Evolutionary conservation across 2,888 invertebrate genomes (phyloP).

Genomic region (Tenthredo distinguenda): DNA sequence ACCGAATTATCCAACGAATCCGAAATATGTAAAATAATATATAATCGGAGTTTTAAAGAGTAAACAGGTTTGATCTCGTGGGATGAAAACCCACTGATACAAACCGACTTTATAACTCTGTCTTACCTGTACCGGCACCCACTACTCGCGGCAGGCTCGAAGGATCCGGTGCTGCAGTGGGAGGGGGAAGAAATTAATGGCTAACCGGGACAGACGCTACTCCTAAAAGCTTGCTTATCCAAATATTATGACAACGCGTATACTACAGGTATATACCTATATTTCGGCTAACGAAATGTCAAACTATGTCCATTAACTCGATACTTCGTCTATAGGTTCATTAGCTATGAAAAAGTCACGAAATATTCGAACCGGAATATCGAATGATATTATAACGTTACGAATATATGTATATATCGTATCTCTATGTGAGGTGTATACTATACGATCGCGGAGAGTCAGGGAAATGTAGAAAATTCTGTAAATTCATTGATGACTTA

Average conservation of each 20-base stretch:
- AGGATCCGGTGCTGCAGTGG: constrained; percentile 18
- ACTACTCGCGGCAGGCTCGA: constrained; percentile 35
- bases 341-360: not conserved
- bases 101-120: constrained; percentile 45
- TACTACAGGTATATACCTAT: not conserved
- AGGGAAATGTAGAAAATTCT: not conserved
- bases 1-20: not conserved
- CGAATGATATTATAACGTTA: not conserved
- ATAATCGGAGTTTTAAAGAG: not conserved
- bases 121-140: constrained; percentile 46
- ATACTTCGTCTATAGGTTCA: not conserved
- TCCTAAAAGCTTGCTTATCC: not conserved
- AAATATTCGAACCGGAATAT: not conserved
- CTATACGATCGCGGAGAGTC: not conserved
- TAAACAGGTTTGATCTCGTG: constrained; percentile 38
- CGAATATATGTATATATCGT: no score
- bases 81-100: constrained; percentile 38
- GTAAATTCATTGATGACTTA: constrained; percentile 13
- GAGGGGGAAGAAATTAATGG: constrained; percentile 26
- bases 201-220: constrained; percentile 1
- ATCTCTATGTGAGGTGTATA: not conserved
- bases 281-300: not conserved
- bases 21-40: not conserved
- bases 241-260: not conserved
- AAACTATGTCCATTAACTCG: not conserved